A percentile compares a stretch with the other conserved stretches of the same genome.
Evolutionary conservation across 2,888 invertebrate genomes (phyloP).

Genomic region (Tanaodytes sp.): DNA sequence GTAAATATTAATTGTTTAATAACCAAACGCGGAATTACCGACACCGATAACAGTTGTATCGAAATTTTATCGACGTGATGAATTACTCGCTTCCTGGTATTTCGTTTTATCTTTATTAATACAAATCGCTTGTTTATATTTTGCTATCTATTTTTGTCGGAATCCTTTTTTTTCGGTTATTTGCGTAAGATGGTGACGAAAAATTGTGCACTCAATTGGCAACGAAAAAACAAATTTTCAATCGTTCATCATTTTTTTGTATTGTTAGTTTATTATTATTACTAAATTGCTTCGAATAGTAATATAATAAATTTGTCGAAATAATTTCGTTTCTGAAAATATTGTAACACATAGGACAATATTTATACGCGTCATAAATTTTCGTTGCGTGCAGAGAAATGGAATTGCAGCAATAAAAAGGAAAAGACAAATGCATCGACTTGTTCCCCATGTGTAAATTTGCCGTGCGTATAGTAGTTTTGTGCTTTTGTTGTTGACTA

Average conservation of each 20-base stretch:
- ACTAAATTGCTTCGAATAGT: no score
- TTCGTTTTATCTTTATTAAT: slow-evolving; percentile 32
- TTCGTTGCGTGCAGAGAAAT: no score
- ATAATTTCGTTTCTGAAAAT: no score
- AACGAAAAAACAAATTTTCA: no score
- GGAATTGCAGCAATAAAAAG: no score
- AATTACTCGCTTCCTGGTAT: slow-evolving; percentile 30
- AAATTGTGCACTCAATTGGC: no score
- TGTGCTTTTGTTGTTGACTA: slow-evolving; percentile 41
- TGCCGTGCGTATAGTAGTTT: slow-evolving; percentile 30
- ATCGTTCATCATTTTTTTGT: no score
- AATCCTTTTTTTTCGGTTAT: slow-evolving; percentile 17
- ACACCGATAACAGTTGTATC: slow-evolving; percentile 7
- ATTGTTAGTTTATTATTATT: no score
- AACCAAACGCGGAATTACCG: slow-evolving; percentile 14
- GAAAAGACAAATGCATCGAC: slow-evolving; percentile 25
- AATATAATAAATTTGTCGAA: no score
- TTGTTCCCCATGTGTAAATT: slow-evolving; percentile 38
- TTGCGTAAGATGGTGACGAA: no score
- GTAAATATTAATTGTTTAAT: slow-evolving; percentile 40
- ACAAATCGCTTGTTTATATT: slow-evolving; percentile 37
- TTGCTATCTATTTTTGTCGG: slow-evolving; percentile 23
- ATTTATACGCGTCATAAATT: no score
- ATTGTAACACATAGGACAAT: no score
- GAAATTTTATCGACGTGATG: slow-evolving; percentile 32